A percentile compares a stretch with the other conserved stretches of the same genome.
Conservation (phyloP, 1,140 invertebrate species). For the Drosophila ironensis region DNA sequence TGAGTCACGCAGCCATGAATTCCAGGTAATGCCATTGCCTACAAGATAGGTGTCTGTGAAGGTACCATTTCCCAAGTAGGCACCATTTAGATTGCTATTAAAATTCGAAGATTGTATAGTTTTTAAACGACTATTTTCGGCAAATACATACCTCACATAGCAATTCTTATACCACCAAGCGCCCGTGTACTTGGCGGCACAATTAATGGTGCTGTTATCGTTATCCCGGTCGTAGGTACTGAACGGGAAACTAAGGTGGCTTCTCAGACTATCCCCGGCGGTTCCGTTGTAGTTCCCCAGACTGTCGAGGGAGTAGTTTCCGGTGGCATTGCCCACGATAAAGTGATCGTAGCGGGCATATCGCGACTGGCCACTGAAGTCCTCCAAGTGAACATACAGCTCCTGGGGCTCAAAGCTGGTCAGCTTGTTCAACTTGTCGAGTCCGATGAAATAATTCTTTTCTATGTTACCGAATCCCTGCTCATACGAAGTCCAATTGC, state of each 20-base stretch:
- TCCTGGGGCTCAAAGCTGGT: constrained; percentile 10
- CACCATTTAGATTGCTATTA: too few species aligned
- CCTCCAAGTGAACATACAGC: constrained; percentile 31
- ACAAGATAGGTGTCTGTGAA: too few species aligned
- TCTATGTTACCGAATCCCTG: constrained; percentile 22
- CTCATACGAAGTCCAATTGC: constrained; percentile 38
- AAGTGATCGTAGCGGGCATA: constrained; percentile 33
- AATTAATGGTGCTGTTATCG: constrained; percentile 11
- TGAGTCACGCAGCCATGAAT: too few species aligned
- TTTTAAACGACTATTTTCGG: too few species aligned
- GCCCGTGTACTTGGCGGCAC: constrained; percentile 24
- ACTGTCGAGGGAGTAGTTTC: constrained; percentile 11
- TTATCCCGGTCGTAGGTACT: constrained; percentile 42
- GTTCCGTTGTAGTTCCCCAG: constrained; percentile 20
- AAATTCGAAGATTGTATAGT: too few species aligned
- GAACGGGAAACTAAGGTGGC: constrained; percentile 17
- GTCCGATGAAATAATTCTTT: constrained; percentile 21
- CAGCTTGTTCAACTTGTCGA: constrained; percentile 25
- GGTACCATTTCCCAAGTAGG: too few species aligned
- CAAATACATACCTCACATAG: too few species aligned
- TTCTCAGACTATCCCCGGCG: constrained; percentile 25
- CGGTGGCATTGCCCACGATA: constrained; percentile 13
- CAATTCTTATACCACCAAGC: constrained; percentile 44
- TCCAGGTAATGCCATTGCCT: too few species aligned
- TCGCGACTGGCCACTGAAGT: constrained; percentile 19